Evolutionary conservation across 2,113 vertebrate genomes (phyloP).

Genomic region (Epinephelus lanceolatus): DNA sequence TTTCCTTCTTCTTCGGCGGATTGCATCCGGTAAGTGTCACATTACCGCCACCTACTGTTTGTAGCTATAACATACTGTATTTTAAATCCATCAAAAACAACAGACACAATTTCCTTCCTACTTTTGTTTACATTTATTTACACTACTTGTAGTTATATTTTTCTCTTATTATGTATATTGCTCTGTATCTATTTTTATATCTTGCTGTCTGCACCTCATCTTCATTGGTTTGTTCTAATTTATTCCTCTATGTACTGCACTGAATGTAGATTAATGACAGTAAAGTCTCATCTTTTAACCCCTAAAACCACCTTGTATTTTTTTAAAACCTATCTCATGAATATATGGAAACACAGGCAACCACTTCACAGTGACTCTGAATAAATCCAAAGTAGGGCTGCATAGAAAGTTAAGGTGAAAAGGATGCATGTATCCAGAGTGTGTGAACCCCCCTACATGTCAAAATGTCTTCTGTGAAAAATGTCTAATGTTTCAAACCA

Average conservation of each 20-base stretch:
- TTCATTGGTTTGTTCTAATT: no score
- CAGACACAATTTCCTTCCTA: no score
- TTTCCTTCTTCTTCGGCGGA: conserved; percentile 44
- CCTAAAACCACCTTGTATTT: background rate
- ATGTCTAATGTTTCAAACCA: background rate
- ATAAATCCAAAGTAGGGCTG: background rate
- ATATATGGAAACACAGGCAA: background rate
- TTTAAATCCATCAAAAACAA: no score
- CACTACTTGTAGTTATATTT: no score
- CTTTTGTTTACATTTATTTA: no score
- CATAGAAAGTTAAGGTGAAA: background rate
- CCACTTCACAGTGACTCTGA: background rate
- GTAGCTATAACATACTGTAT: no score
- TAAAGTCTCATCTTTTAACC: no score
- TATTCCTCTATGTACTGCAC: no score
- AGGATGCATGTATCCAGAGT: background rate
- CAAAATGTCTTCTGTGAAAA: background rate
- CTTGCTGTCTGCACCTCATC: no score
- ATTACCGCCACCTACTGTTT: conserved; percentile 9
- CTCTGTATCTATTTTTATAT: no score
- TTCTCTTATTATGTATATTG: no score
- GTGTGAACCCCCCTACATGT: background rate
- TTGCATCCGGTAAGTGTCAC: background rate
- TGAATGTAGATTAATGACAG: no score
- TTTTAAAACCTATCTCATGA: background rate